Conservation (phyloP, 2,113 vertebrate genomes). For the Fregetta grallaria region DNA sequence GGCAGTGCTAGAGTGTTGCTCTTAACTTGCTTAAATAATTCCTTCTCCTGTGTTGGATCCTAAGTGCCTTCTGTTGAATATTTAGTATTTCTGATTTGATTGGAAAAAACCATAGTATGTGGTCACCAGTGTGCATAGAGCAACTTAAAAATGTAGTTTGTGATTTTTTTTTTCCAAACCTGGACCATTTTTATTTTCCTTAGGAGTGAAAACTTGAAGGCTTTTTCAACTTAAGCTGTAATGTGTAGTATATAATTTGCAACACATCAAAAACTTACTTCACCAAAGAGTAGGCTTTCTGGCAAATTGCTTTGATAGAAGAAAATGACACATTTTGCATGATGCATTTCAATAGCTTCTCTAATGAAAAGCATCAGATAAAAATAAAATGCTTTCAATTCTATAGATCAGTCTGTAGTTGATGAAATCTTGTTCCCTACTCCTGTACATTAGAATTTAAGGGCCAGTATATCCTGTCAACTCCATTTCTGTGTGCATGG, state of each 20-base stretch:
- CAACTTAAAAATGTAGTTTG: background rate
- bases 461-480: background rate
- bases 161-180: background rate
- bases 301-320: slow-evolving; percentile 37
- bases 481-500: background rate
- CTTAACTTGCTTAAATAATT: background rate
- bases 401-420: background rate
- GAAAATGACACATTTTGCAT: slow-evolving; percentile 36
- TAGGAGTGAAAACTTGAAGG: background rate
- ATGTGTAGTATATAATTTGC: slow-evolving; percentile 1
- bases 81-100: background rate
- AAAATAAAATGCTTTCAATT: slow-evolving; percentile 22
- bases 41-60: background rate
- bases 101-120: background rate
- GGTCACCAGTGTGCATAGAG: background rate
- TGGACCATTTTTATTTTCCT: background rate
- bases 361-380: slow-evolving; percentile 23
- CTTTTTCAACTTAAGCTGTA: background rate
- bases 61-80: background rate
- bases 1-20: background rate
- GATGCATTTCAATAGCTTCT: slow-evolving; percentile 22
- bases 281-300: slow-evolving; percentile 20
- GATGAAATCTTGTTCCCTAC: slow-evolving; percentile 12
- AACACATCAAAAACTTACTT: slow-evolving; percentile 5
- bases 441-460: background rate